These are phyloP conservation scores for Sigmodon hispidus DNA, from an alignment of 2,113 vertebrate genomes.

Conservation along the genomic window DNA sequence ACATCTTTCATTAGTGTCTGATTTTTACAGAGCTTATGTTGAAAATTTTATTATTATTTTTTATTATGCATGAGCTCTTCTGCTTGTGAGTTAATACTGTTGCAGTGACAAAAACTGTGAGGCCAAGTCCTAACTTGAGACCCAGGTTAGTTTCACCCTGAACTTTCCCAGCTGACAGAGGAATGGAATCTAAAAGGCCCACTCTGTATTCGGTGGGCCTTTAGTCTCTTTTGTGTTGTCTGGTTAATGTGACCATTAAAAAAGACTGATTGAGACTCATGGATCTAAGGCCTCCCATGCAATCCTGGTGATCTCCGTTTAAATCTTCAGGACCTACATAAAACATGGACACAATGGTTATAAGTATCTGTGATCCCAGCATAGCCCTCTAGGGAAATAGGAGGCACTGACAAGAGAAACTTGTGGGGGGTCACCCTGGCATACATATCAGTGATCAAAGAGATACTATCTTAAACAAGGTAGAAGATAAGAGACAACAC, in stretches of 20 bases:
- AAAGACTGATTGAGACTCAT: not conserved
- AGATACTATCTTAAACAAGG: not conserved
- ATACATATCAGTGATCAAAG: not conserved
- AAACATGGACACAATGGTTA: not conserved
- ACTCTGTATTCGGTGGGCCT: not conserved
- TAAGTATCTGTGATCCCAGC: too few species aligned
- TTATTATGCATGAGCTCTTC: not conserved
- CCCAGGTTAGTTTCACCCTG: not conserved
- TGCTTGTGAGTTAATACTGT: not conserved
- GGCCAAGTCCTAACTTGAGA: not conserved
- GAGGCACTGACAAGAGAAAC: too few species aligned
- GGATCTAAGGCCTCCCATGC: not conserved
- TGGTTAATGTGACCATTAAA: not conserved
- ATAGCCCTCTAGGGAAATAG: not conserved
- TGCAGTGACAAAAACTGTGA: not conserved
- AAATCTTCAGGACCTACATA: not conserved
- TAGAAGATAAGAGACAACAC: not conserved
- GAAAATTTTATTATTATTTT: slow-evolving; percentile 4
- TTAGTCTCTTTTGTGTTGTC: not conserved
- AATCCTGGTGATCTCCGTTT: not conserved
- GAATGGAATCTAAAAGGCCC: not conserved
- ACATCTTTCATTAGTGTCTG: not conserved
- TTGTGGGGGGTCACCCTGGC: too few species aligned
- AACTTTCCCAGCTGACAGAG: not conserved
- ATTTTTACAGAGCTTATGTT: not conserved